phyloP scores from a whole-genome alignment of 2,888 invertebrate genomes.

The Mesopsocus fuscifrons region DNA sequence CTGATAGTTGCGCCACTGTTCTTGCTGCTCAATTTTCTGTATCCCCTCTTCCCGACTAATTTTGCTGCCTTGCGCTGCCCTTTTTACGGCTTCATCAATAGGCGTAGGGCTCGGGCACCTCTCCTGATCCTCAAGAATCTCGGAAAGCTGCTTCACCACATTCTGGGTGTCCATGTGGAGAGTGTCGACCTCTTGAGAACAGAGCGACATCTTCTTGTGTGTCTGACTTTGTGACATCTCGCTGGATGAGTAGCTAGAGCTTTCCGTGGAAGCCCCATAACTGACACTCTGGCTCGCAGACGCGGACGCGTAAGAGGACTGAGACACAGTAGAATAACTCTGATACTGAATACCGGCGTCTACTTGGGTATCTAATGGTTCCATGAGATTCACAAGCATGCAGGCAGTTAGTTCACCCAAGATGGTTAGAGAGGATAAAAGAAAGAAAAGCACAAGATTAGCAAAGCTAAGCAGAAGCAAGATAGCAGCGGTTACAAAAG shows the following conservation, averaged over 20 bases:
- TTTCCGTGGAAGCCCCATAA: background rate
- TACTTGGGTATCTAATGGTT: background rate
- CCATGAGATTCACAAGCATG: too few species aligned
- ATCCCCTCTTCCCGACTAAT: background rate
- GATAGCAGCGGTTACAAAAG: too few species aligned
- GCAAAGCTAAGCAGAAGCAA: constrained; percentile 21
- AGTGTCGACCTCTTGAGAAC: constrained; percentile 18
- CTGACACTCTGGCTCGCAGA: constrained; percentile 5
- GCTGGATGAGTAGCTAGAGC: background rate
- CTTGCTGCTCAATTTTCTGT: constrained; percentile 2
- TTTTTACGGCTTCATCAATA: background rate
- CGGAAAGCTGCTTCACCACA: background rate
- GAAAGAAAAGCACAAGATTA: constrained; percentile 22
- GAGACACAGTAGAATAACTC: constrained; percentile 4
- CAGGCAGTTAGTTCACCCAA: too few species aligned
- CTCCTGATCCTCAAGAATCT: constrained; percentile 3
- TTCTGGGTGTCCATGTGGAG: constrained; percentile 9
- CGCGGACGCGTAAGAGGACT: constrained; percentile 1
- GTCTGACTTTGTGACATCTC: background rate
- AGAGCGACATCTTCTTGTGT: constrained; percentile 19
- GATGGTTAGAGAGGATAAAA: too few species aligned
- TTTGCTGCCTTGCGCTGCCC: background rate
- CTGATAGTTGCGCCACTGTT: constrained; percentile 5
- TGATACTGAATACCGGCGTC: constrained; percentile 3
- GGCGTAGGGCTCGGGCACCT: constrained; percentile 7